phyloP scores from a whole-genome alignment of 2,888 invertebrate species.

The Endomychus coccineus region DNA sequence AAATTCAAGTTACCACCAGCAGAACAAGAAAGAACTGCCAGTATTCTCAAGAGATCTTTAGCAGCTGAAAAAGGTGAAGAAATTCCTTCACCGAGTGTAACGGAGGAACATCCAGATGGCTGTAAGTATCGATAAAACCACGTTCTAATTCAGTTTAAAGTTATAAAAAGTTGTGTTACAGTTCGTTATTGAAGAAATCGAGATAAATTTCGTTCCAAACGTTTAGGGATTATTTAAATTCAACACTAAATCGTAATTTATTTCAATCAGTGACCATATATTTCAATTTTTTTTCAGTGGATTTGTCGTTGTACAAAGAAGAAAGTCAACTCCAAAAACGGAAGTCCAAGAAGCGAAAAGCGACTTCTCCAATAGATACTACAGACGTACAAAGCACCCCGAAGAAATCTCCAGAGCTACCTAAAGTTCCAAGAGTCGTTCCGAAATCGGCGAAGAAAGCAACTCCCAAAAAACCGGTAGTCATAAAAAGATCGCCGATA shows the following conservation, averaged over 20 bases:
- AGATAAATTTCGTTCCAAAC: too few species aligned
- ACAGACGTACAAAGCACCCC: constrained; percentile 9
- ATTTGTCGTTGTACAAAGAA: constrained; percentile 74
- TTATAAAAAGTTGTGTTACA: too few species aligned
- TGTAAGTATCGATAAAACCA: too few species aligned
- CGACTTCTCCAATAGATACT: constrained; percentile 21
- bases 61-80: constrained; percentile 67
- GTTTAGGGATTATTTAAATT: too few species aligned
- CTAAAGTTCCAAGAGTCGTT: constrained; percentile 12
- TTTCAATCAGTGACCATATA: too few species aligned
- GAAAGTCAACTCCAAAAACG: constrained; percentile 64
- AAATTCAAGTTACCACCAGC: constrained; percentile 61
- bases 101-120: constrained; percentile 81
- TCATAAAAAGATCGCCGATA: constrained; percentile 5
- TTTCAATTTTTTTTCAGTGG: constrained; percentile 59
- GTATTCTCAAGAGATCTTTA: constrained; percentile 76
- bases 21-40: constrained; percentile 73
- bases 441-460: constrained; percentile 17
- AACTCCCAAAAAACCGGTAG: constrained; percentile 2
- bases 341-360: constrained; percentile 39
- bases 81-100: constrained; percentile 48
- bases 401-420: constrained; percentile 9
- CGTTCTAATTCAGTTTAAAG: too few species aligned
- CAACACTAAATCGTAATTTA: too few species aligned
- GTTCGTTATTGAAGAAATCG: too few species aligned